These are phyloP conservation scores for Agapostemon virescens DNA, from an alignment of 2,888 invertebrate species.

Conservation along the genomic window DNA sequence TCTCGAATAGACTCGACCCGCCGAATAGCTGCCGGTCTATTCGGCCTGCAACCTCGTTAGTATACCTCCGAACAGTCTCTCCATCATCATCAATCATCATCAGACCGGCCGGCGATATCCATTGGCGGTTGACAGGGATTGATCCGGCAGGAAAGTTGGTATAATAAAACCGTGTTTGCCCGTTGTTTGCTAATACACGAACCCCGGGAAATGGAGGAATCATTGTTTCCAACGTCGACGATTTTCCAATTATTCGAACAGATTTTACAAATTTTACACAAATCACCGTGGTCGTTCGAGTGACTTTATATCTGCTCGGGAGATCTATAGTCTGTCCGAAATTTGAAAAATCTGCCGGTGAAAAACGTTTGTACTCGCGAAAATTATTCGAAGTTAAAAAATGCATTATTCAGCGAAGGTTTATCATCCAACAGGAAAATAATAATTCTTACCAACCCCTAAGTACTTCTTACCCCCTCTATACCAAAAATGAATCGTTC, in stretches of 20 bases:
- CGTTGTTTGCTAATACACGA: constrained; percentile 32
- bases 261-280: background rate
- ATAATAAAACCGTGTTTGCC: constrained; percentile 48
- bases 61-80: constrained; percentile 62
- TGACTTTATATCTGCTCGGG: background rate
- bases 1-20: constrained; percentile 44
- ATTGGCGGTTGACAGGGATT: constrained; percentile 64
- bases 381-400: too few relatives aligned
- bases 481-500: too few relatives aligned
- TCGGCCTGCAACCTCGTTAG: constrained; percentile 59
- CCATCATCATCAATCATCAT: constrained; percentile 72
- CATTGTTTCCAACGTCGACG: background rate
- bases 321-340: background rate
- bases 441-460: too few relatives aligned
- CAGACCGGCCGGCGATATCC: constrained; percentile 64
- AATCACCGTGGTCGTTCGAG: background rate
- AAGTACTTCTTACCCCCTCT: too few relatives aligned
- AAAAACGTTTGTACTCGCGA: too few relatives aligned
- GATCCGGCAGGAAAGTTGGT: constrained; percentile 64
- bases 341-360: too few relatives aligned
- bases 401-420: too few relatives aligned
- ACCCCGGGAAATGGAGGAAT: background rate
- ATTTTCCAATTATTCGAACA: background rate
- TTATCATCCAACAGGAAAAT: too few relatives aligned
- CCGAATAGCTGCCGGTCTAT: constrained; percentile 54